Evolutionary conservation across 2,888 invertebrate genomes (phyloP).

Genomic region (Amiota minor): DNA sequence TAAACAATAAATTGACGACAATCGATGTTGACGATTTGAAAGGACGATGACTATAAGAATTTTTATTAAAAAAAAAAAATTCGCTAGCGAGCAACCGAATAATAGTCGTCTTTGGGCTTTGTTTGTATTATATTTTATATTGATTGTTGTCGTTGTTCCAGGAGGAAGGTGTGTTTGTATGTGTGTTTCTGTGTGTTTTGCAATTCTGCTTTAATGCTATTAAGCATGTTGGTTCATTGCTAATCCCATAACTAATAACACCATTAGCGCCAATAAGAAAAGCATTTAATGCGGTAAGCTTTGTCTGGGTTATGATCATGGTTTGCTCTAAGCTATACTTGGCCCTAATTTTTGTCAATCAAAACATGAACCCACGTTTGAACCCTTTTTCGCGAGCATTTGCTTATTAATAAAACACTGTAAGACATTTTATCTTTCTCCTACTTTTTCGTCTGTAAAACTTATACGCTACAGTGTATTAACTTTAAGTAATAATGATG

Average conservation of each 20-base stretch:
- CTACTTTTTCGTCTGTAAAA: no score
- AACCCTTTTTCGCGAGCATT: not conserved
- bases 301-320: no score
- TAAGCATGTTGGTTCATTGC: slow-evolving; percentile 6
- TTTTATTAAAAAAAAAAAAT: not conserved
- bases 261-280: not conserved
- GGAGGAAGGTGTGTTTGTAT: no score
- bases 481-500: no score
- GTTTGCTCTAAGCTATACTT: no score
- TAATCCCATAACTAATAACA: not conserved
- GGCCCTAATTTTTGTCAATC: not conserved
- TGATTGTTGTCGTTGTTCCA: no score
- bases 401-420: no score
- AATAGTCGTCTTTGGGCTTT: no score
- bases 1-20: slow-evolving; percentile 54
- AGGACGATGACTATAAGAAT: not conserved
- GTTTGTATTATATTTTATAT: no score
- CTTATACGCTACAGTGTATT: no score
- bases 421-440: no score
- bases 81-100: no score
- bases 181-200: not conserved
- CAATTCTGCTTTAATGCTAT: not conserved
- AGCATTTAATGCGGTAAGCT: not conserved
- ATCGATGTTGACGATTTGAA: slow-evolving; percentile 16
- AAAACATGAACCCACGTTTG: not conserved